A percentile compares a stretch with the other conserved stretches of the same genome.
Evolutionary conservation across 1,140 invertebrate species (phyloP).

Genomic region (Drosophila nebulosa): DNA sequence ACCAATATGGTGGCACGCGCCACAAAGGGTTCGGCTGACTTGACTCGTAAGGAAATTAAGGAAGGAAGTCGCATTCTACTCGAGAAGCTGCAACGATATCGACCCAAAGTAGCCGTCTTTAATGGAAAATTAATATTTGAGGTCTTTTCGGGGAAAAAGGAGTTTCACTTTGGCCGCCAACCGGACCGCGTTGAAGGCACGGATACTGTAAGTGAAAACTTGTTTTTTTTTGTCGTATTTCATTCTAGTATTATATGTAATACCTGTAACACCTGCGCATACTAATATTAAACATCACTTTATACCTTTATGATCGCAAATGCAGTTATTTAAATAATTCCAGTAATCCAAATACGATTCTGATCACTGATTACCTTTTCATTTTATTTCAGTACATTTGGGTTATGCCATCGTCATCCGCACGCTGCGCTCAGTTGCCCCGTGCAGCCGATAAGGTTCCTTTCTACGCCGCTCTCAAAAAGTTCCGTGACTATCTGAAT

Average conservation of each 20-base stretch:
- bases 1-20: constrained; percentile 98
- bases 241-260: constrained; percentile 5
- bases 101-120: constrained; percentile 98
- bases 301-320: too few relatives aligned
- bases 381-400: constrained; percentile 91
- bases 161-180: constrained; percentile 97
- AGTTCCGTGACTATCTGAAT: constrained; percentile 96
- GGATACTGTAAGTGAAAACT: constrained; percentile 89
- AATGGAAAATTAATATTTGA: constrained; percentile 99
- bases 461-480: constrained; percentile 96
- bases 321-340: too few relatives aligned
- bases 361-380: not conserved
- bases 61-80: constrained; percentile 95
- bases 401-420: constrained; percentile 99
- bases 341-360: not conserved
- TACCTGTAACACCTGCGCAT: not conserved
- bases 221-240: not conserved
- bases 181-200: constrained; percentile 95
- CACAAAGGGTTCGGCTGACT: constrained; percentile 96
- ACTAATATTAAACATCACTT: too few relatives aligned
- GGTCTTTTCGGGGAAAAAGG: constrained; percentile 98
- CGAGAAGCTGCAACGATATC: constrained; percentile 95
- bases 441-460: constrained; percentile 98
- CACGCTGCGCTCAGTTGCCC: constrained; percentile 96
- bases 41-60: constrained; percentile 98